A percentile compares a stretch with the other conserved stretches of the same genome.
These are phyloP conservation scores for Mycetomoellerius zeteki DNA, from an alignment of 1,140 invertebrate species.

Conservation along the genomic window DNA sequence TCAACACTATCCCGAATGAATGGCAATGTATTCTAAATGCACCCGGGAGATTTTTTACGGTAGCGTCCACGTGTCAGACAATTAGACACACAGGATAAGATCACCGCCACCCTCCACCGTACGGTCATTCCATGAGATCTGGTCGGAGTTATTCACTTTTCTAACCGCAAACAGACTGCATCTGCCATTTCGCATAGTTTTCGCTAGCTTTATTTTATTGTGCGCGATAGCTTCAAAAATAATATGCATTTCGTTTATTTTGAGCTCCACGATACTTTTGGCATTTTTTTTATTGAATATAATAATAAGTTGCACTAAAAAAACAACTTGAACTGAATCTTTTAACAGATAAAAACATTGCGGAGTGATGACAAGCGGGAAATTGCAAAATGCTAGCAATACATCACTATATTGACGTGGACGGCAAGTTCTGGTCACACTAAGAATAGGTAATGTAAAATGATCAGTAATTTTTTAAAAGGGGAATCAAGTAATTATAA, in stretches of 20 bases:
- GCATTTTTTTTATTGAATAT: not conserved
- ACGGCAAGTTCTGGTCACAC: no score
- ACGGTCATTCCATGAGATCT: not conserved
- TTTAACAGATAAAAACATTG: not conserved
- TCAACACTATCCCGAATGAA: slow-evolving; percentile 72
- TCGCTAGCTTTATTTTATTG: slow-evolving; percentile 22
- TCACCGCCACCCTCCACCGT: slow-evolving; percentile 58
- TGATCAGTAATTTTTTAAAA: not conserved
- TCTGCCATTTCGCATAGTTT: slow-evolving; percentile 31
- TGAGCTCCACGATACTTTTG: not conserved
- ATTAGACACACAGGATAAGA: slow-evolving; percentile 77
- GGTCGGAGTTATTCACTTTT: slow-evolving; percentile 14
- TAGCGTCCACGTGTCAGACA: slow-evolving; percentile 77
- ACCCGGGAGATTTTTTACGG: slow-evolving; percentile 80
- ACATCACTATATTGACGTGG: not conserved
- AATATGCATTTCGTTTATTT: slow-evolving; percentile 6
- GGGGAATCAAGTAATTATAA: not conserved
- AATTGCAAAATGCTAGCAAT: not conserved
- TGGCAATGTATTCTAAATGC: slow-evolving; percentile 81
- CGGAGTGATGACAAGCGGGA: not conserved
- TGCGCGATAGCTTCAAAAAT: slow-evolving; percentile 6
- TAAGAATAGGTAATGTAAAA: not conserved
- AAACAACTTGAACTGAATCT: not conserved
- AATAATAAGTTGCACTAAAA: slow-evolving; percentile 1
- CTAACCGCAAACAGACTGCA: slow-evolving; percentile 30